Evolutionary conservation across 2,888 invertebrate species (phyloP).

Genomic region (Caenorhabditis sulstoni): DNA sequence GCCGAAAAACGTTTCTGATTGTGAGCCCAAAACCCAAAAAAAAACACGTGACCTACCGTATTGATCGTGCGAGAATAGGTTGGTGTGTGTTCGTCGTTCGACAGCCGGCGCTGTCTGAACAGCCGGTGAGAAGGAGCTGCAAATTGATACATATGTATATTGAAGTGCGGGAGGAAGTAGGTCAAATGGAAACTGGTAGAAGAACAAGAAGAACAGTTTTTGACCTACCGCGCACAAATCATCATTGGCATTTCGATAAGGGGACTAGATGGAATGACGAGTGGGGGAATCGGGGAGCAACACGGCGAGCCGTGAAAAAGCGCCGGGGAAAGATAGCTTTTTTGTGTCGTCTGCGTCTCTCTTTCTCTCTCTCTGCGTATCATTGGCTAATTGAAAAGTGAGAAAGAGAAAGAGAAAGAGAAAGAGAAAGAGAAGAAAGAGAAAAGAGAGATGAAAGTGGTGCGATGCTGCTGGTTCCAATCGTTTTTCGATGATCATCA

Average conservation of each 20-base stretch:
- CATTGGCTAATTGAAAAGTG: background rate
- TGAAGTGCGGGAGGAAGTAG: no score
- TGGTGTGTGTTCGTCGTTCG: constrained; percentile 61
- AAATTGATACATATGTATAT: constrained; percentile 7
- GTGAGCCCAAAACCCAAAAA: no score
- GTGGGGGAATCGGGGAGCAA: no score
- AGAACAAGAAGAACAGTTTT: background rate
- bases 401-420: constrained; percentile 6
- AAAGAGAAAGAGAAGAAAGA: constrained; percentile 8
- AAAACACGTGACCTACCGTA: constrained; percentile 62
- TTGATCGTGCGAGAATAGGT: constrained; percentile 59
- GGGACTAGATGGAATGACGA: background rate
- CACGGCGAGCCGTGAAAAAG: no score
- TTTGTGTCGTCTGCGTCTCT: no score
- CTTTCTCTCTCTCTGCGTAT: constrained; percentile 42
- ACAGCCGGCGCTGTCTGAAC: constrained; percentile 66
- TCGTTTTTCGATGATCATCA: constrained; percentile 44
- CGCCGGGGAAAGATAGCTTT: no score
- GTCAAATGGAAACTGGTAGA: no score
- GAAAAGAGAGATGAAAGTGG: constrained; percentile 12
- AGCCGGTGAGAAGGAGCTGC: constrained; percentile 62
- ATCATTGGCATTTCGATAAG: constrained; percentile 32
- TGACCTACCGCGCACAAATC: constrained; percentile 52
- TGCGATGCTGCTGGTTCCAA: constrained; percentile 11
- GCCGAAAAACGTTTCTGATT: no score